Evolutionary conservation across 2,113 vertebrate species (phyloP).

Genomic region (Trochalopteron elliotii): DNA sequence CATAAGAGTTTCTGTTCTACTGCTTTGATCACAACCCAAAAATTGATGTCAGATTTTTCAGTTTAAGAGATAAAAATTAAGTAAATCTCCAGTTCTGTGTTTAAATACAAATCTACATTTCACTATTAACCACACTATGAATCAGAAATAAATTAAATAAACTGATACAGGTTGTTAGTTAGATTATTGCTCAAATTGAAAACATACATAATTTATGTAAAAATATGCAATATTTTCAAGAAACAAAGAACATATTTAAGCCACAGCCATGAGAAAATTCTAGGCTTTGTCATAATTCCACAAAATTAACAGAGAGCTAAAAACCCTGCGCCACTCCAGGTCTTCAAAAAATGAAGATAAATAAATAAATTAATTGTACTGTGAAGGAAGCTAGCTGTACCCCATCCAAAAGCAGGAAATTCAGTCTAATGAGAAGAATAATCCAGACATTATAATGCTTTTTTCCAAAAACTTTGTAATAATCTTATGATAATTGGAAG

Average conservation of each 20-base stretch:
- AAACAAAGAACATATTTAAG: not conserved
- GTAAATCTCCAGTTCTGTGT: not conserved
- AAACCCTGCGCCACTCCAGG: not conserved
- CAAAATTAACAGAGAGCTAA: not conserved
- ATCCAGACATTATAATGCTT: accelerated
- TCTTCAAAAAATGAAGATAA: not conserved
- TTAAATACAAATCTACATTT: not conserved
- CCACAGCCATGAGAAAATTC: not conserved
- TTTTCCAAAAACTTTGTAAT: not conserved
- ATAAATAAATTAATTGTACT: not conserved
- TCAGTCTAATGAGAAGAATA: not conserved
- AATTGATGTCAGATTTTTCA: not conserved
- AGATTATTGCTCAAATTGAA: not conserved
- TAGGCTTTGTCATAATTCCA: not conserved
- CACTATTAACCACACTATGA: not conserved
- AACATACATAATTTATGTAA: not conserved
- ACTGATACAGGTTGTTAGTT: not conserved
- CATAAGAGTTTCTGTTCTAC: not conserved
- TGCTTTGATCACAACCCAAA: not conserved
- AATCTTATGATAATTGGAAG: not conserved
- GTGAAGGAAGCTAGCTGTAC: not conserved
- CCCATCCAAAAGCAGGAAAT: not conserved
- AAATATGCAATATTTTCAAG: not conserved
- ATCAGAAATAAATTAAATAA: not conserved
- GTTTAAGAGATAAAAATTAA: not conserved